These are phyloP conservation scores for Ditylenchus dipsaci DNA, from an alignment of 1,140 invertebrate genomes.

Conservation along the genomic window DNA sequence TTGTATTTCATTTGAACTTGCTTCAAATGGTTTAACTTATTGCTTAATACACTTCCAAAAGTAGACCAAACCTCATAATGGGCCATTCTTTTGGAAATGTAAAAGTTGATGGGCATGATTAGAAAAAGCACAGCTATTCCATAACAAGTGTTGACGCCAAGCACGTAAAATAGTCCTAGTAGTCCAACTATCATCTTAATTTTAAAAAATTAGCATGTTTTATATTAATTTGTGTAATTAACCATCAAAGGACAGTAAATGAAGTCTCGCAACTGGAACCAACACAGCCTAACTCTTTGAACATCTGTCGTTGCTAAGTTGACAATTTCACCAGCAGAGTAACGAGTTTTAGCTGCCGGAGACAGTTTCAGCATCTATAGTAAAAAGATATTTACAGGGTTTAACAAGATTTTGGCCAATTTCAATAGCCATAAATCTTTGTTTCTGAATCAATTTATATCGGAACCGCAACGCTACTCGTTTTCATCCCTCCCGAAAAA, in stretches of 20 bases:
- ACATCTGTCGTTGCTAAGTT: conserved; percentile 29
- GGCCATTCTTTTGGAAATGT: conserved; percentile 14
- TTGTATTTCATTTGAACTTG: conserved; percentile 60
- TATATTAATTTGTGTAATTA: background rate
- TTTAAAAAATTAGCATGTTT: background rate
- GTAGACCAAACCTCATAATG: conserved; percentile 13
- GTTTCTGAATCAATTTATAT: too few relatives aligned
- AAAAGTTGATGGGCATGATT: conserved; percentile 19
- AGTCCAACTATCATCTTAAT: conserved; percentile 12
- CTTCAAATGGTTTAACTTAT: too few relatives aligned
- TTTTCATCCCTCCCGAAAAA: too few relatives aligned
- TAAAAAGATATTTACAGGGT: too few relatives aligned
- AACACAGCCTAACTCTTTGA: conserved; percentile 15
- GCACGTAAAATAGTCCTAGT: conserved; percentile 18
- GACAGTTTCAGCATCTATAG: conserved; percentile 40
- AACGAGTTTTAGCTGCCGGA: conserved; percentile 16
- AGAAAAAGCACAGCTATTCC: conserved; percentile 20
- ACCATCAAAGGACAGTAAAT: conserved; percentile 35
- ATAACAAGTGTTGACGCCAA: conserved; percentile 29
- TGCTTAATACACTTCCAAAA: too few relatives aligned
- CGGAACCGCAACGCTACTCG: too few relatives aligned
- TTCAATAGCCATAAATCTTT: too few relatives aligned
- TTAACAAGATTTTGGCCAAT: too few relatives aligned
- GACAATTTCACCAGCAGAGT: conserved; percentile 34
- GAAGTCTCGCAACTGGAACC: conserved; percentile 26